phyloP scores from a whole-genome alignment of 2,113 vertebrate species.

The Thinocorus orbignyianus region DNA sequence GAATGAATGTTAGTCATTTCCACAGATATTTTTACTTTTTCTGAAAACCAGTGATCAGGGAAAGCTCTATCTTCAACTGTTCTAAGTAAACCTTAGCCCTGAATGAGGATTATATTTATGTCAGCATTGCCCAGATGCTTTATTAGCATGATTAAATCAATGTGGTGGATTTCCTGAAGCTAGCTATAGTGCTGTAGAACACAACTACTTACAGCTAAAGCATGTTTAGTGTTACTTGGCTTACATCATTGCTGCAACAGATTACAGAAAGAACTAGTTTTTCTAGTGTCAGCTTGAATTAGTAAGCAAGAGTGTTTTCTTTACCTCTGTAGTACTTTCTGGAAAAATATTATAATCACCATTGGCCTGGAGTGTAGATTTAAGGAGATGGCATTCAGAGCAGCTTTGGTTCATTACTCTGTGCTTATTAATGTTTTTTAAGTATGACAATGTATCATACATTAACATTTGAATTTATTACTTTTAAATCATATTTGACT shows the following conservation, averaged over 20 bases:
- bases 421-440: not conserved
- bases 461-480: not conserved
- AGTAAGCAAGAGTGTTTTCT: not conserved
- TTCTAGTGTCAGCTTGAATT: not conserved
- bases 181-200: not conserved
- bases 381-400: not conserved
- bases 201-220: not conserved
- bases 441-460: not conserved
- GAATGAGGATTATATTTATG: not conserved
- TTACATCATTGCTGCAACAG: not conserved
- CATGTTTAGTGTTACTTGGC: not conserved
- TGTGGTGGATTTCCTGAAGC: not conserved
- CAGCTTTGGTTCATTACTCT: not conserved
- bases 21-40: not conserved
- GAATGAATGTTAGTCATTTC: not conserved
- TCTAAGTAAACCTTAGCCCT: not conserved
- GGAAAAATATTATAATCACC: not conserved
- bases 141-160: not conserved
- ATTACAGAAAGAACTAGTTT: not conserved
- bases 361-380: not conserved
- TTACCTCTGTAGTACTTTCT: not conserved
- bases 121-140: not conserved
- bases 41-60: not conserved
- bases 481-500: not conserved
- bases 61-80: not conserved